Evolutionary conservation across 1,140 invertebrate species (phyloP).

Genomic region (Temnothorax curvispinosus): DNA sequence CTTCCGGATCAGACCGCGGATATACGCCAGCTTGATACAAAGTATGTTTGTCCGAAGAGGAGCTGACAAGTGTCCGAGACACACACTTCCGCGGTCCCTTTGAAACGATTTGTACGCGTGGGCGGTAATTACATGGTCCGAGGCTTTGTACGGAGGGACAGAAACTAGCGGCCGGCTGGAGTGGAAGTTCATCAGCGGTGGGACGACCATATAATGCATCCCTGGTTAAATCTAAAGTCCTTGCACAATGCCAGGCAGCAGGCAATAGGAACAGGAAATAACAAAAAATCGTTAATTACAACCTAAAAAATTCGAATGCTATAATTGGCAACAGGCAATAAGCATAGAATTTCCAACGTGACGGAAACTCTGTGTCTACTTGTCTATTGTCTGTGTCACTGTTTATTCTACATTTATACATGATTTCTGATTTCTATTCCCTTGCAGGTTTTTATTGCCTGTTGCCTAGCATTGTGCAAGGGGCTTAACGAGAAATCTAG

Average conservation of each 20-base stretch:
- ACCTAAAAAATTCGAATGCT: no score
- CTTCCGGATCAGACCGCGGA: background rate
- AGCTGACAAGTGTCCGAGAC: conserved; percentile 46
- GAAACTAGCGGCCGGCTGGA: conserved; percentile 22
- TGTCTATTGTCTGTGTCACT: no score
- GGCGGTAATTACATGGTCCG: conserved; percentile 48
- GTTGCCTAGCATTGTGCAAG: no score
- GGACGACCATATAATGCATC: conserved; percentile 36
- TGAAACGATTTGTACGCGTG: conserved; percentile 52
- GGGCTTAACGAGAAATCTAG: conserved; percentile 28
- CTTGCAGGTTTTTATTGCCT: no score
- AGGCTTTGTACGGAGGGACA: conserved; percentile 20
- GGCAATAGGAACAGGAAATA: no score
- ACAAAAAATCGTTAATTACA: no score
- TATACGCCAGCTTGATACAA: conserved; percentile 6
- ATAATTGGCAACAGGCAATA: no score
- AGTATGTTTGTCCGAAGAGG: conserved; percentile 47
- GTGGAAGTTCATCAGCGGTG: conserved; percentile 48
- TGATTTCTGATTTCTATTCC: no score
- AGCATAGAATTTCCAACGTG: no score
- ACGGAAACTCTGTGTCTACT: no score
- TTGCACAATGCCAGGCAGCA: no score
- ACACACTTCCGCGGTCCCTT: conserved; percentile 18
- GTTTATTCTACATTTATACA: no score
- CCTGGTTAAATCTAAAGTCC: background rate